Evolutionary conservation across 2,797 vertebrate genomes (phyloP).

Genomic region (Myotis planiceps): DNA sequence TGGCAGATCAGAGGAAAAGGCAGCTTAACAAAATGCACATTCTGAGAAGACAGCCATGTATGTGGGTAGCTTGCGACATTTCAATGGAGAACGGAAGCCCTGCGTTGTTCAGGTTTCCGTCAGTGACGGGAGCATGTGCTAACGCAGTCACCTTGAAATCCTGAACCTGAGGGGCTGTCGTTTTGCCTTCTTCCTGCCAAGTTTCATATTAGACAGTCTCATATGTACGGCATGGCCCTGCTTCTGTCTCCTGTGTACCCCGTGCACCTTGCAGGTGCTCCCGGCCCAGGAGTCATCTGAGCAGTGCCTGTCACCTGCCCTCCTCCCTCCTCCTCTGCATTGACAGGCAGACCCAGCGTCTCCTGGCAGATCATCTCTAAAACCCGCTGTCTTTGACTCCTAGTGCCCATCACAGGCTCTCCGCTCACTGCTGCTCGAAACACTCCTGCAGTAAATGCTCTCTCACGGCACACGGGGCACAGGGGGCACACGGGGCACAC

Average conservation of each 20-base stretch:
- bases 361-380: neutral
- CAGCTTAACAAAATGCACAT: neutral
- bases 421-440: neutral
- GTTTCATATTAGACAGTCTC: neutral
- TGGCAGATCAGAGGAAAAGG: neutral
- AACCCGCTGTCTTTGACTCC: neutral
- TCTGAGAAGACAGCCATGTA: neutral
- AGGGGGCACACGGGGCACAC: too few relatives aligned
- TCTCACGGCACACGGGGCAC: neutral
- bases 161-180: neutral
- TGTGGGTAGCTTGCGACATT: neutral
- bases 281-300: neutral
- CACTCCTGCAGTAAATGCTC: neutral
- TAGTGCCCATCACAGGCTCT: neutral
- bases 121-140: too few relatives aligned
- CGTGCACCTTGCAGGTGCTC: neutral
- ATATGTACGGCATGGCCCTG: neutral
- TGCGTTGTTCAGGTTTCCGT: too few relatives aligned
- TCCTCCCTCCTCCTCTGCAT: slow-evolving; percentile 28
- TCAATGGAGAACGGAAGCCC: too few relatives aligned
- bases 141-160: neutral
- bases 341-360: neutral
- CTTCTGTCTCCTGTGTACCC: neutral
- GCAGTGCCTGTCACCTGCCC: neutral
- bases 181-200: neutral